phyloP scores from a whole-genome alignment of 2,797 vertebrate genomes.

The Nothura maculosa region DNA sequence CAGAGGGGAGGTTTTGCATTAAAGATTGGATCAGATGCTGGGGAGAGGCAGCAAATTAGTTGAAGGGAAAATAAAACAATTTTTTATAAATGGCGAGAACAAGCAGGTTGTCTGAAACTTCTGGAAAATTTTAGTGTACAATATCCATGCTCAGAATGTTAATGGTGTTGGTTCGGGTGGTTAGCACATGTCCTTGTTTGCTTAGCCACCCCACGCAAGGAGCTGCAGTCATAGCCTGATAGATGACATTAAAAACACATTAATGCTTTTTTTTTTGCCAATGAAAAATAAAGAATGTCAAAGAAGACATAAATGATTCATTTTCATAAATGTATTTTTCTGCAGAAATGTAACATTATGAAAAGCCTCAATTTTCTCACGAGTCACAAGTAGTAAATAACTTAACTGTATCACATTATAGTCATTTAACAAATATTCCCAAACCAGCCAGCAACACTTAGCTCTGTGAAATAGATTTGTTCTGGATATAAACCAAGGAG shows the following conservation, averaged over 20 bases:
- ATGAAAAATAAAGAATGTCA: not conserved
- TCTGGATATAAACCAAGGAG: constrained; percentile 30
- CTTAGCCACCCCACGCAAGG: not conserved
- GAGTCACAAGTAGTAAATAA: constrained; percentile 58
- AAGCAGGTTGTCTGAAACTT: not conserved
- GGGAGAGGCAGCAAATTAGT: not conserved
- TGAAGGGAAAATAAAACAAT: not conserved
- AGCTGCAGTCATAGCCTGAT: not conserved
- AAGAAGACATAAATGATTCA: not conserved
- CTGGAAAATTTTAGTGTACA: not conserved
- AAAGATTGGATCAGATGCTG: not conserved
- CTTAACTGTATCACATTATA: constrained; percentile 57
- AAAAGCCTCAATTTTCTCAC: constrained; percentile 64
- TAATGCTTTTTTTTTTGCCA: not conserved
- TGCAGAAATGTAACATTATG: not conserved
- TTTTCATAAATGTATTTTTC: not conserved
- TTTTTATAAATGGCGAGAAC: not conserved
- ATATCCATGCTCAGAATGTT: not conserved
- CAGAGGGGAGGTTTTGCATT: not conserved
- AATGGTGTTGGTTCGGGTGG: not conserved
- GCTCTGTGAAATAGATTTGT: constrained; percentile 61
- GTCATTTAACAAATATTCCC: constrained; percentile 73
- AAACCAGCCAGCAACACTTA: constrained; percentile 53
- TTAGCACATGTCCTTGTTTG: not conserved
- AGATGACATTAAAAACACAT: not conserved